Evolutionary conservation across 2,113 vertebrate species (phyloP), one percentile per base, ranked within the genome.

Genomic region (Bagarius yarrelli): DNA sequence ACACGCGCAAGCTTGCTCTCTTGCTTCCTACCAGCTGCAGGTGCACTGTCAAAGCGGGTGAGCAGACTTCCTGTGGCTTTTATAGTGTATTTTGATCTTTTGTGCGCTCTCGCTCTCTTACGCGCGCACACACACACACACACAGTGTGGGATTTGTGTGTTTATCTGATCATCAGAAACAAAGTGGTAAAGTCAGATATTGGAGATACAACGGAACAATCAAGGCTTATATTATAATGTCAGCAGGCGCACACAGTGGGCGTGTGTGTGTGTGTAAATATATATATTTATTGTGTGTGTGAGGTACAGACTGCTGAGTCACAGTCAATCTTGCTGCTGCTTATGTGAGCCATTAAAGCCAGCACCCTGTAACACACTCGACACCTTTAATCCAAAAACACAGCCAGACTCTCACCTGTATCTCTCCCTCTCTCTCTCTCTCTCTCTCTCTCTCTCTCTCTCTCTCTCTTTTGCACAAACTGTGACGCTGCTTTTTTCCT

Each of bases 1-100:
- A 19, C 47, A 5, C 34, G 5, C 55, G 59, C 44, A 36, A 3
- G 30, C 59, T 72, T 40, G 44, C 55, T 70, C 56, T 79, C 53
- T 63, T 15, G 76, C n/a, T 73, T 3, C 27, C 34, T 75, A 19
- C 18, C 8, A 11, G 64, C 71, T 83, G 85, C 85, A 86, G 81
- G 79, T 79, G 85, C 82, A 79, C 23, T 40, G 47, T 30, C 59
- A 78, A 59, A 78, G 72, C 76, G 57, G 50, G 55, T 59, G 74
- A 55, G 57, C 78, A 80, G 78, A 53, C 66, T 83, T 85, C 83
- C 83, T 85, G 83, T 85, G 83, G 83, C 67, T 82, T 81, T 64
- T 36, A 70, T 55, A 2, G 2, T 25, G 36, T 25, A 8, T 47
- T 8, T 47, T 27, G 32, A 30, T 71, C 71, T 50, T 25, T 80